Conservation (phyloP, 2,113 vertebrate species). For the Uria aalge region DNA sequence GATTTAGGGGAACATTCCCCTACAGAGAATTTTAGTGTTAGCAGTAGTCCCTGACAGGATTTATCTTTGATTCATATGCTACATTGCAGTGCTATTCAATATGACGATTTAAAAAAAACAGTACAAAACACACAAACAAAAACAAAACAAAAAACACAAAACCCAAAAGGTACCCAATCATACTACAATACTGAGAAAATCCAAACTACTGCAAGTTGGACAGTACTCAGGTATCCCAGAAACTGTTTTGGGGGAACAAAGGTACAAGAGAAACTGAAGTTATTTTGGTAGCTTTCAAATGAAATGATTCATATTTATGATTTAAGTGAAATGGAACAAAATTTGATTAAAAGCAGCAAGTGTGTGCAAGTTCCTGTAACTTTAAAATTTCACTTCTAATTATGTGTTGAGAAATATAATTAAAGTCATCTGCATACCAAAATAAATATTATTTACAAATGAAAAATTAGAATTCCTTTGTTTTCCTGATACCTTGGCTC, state of each 20-base stretch:
- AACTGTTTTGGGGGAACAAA: background rate
- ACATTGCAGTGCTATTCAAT: background rate
- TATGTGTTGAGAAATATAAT: constrained; percentile 44
- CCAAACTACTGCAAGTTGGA: background rate
- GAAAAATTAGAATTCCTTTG: constrained; percentile 50
- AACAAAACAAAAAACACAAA: background rate
- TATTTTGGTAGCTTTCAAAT: background rate
- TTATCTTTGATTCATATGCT: background rate
- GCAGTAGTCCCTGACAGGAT: background rate
- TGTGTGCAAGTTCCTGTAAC: constrained; percentile 43
- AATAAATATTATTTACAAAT: constrained; percentile 65
- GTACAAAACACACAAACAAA: background rate
- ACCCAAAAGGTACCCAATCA: background rate
- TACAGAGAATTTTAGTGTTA: background rate
- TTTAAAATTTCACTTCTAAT: constrained; percentile 58
- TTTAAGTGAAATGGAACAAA: constrained; percentile 50
- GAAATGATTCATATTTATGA: background rate
- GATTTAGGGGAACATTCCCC: background rate
- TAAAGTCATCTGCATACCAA: constrained; percentile 48
- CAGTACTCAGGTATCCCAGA: background rate
- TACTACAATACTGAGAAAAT: background rate
- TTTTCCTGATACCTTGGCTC: constrained; percentile 37
- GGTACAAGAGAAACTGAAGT: background rate
- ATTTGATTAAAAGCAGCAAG: constrained; percentile 54
- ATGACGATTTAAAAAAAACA: background rate